Base-by-base conservation (phyloP, 2,797 vertebrate species). In the Rousettus madagascariensis region DNA sequence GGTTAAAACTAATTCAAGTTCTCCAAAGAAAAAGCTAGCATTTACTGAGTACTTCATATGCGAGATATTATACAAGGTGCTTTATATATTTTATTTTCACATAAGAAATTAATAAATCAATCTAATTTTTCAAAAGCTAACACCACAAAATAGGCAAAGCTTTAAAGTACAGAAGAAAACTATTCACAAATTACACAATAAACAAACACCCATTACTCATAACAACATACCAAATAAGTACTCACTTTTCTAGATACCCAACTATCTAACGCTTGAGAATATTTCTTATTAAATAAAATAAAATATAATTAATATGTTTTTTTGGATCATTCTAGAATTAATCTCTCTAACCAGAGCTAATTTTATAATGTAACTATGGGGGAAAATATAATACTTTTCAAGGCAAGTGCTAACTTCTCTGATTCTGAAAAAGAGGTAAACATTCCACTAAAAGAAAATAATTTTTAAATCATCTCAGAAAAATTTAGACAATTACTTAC, bases 141-240 rank as follows among this genome's bases (percentile, higher is more conserved):
- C 68, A 87, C 59, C 16, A 92, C 6, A 90, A 93, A 94, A 51
- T 24, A 91, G 33, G 61, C 82, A 87, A 95, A 90, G 78, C 59
- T 88, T 93, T 61, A 95, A 96, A 91, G 61, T 82, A 59, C 36
- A 96, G 1, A 89, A 63, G 95, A 79, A 96, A 96, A 55, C 86
- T 96, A 98, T 85, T 91, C 41, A 93, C 89, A 75, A 91, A 88
- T 92, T 92, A 89, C 26, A 88, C 91, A 96, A 94, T 19, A 38
- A 19, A 92, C 59, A 98, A 68, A 94, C n/a, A 97, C 82, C 92
- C 84, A 87, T 82, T 95, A 96, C 77, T 91, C 16, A 43, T 90
- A 95, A 92, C 82, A 96, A 94, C 36, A 36, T 65, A 97, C 24
- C 88, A 97, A 95, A 95, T 97, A 55, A 0, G 43, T 30, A n/a